These are phyloP conservation scores for Pollenia amentaria DNA, from an alignment of 2,888 invertebrate genomes.

Conservation along the genomic window DNA sequence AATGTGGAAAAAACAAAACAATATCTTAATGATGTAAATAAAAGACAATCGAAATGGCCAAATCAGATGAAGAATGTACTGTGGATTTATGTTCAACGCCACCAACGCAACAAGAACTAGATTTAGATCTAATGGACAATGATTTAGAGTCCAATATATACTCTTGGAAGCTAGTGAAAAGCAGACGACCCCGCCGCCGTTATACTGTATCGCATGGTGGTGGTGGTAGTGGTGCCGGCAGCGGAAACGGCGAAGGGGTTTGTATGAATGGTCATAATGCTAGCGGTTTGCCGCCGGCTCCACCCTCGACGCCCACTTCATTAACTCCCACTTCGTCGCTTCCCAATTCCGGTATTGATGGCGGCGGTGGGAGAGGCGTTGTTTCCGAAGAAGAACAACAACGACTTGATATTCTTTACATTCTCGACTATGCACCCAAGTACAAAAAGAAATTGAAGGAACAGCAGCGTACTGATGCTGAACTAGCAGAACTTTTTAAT, in stretches of 20 bases:
- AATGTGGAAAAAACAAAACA: slow-evolving; percentile 34
- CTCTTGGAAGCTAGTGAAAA: slow-evolving; percentile 75
- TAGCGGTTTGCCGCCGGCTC: slow-evolving; percentile 79
- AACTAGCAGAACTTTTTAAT: slow-evolving; percentile 81
- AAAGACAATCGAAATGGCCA: slow-evolving; percentile 78
- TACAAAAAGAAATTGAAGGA: slow-evolving; percentile 79
- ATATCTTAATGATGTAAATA: slow-evolving; percentile 34
- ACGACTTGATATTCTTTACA: slow-evolving; percentile 75
- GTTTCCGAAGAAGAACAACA: slow-evolving; percentile 70
- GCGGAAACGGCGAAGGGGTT: slow-evolving; percentile 53
- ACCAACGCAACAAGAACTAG: slow-evolving; percentile 73
- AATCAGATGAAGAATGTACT: slow-evolving; percentile 76
- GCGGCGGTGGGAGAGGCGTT: slow-evolving; percentile 22
- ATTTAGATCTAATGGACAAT: slow-evolving; percentile 73
- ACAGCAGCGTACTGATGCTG: slow-evolving; percentile 81
- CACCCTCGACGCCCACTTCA: slow-evolving; percentile 82
- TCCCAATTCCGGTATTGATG: slow-evolving; percentile 63
- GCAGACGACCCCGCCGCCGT: slow-evolving; percentile 78
- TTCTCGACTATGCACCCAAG: slow-evolving; percentile 77
- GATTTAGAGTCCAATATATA: slow-evolving; percentile 64
- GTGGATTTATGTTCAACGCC: slow-evolving; percentile 74
- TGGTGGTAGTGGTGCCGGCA: slow-evolving; percentile 65
- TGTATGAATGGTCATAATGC: slow-evolving; percentile 23
- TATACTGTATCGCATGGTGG: slow-evolving; percentile 81
- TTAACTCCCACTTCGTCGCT: slow-evolving; percentile 78